Evolutionary conservation across 2,797 vertebrate genomes (phyloP).

Genomic region (Silurus aristotelis): DNA sequence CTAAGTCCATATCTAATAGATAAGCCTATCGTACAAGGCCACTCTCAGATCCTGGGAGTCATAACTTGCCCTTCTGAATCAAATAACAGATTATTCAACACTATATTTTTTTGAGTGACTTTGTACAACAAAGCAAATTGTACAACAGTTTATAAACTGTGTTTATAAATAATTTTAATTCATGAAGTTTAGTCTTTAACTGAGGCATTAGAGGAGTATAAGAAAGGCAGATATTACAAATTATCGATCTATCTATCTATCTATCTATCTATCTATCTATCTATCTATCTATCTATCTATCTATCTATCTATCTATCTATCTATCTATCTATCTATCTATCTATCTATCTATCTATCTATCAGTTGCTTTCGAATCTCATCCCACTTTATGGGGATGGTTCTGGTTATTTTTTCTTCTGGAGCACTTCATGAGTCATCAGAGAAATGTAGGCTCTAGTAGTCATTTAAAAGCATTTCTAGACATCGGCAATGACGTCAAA

Average conservation of each 20-base stretch:
- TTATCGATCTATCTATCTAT: no score
- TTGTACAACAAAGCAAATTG: background rate
- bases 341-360: background rate
- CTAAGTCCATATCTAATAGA: constrained; percentile 51
- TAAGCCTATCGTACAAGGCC: constrained; percentile 49
- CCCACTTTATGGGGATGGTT: background rate
- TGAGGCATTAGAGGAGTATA: background rate
- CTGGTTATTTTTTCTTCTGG: constrained; percentile 4
- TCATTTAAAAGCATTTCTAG: background rate
- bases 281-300: no score
- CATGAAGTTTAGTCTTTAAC: background rate
- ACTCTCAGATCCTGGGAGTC: constrained; percentile 50
- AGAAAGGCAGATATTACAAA: background rate
- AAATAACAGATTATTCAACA: constrained; percentile 11
- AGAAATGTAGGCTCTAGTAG: background rate
- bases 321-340: no score
- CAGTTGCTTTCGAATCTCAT: background rate
- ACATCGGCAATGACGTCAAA: constrained; percentile 16
- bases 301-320: no score
- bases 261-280: no score
- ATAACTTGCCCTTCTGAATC: constrained; percentile 45
- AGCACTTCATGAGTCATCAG: constrained; percentile 32
- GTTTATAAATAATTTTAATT: background rate
- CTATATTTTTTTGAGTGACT: background rate
- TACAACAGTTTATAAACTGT: background rate